Conservation (phyloP, 2,888 invertebrate species). For the Napeogenes inachia region DNA sequence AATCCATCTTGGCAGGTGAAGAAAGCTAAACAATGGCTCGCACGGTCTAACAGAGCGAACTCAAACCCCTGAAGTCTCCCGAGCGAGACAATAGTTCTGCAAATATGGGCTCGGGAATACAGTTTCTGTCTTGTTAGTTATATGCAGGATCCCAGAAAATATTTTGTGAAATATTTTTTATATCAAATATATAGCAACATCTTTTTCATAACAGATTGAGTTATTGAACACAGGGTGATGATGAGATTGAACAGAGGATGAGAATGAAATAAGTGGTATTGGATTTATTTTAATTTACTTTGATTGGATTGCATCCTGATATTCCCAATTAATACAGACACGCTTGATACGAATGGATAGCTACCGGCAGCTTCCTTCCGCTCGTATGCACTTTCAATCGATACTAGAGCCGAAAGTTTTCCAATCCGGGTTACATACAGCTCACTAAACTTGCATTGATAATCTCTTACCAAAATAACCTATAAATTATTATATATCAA, state of each 20-base stretch:
- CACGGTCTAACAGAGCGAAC: constrained; percentile 58
- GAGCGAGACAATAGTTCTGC: constrained; percentile 67
- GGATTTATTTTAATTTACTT: too few relatives aligned
- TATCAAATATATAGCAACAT: not conserved
- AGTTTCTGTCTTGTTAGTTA: constrained; percentile 73
- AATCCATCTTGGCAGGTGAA: constrained; percentile 70
- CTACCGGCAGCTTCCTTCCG: constrained; percentile 21
- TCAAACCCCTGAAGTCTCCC: constrained; percentile 68
- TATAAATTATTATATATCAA: not conserved
- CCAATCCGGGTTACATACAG: constrained; percentile 15
- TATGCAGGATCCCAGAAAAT: constrained; percentile 64
- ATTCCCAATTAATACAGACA: constrained; percentile 36
- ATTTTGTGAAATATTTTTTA: constrained; percentile 50
- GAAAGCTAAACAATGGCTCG: constrained; percentile 72
- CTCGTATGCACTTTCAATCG: constrained; percentile 21
- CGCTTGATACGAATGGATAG: constrained; percentile 2
- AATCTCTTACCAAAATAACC: constrained; percentile 13
- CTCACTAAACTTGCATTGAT: constrained; percentile 16
- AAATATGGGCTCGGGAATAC: constrained; percentile 70
- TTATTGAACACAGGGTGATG: too few relatives aligned
- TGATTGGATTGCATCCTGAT: too few relatives aligned
- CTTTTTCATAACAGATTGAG: not conserved
- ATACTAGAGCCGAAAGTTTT: constrained; percentile 18
- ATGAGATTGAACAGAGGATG: too few relatives aligned
- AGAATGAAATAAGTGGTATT: too few relatives aligned